Percentiles rank a stretch among this genome's conserved stretches.
phyloP scores from a whole-genome alignment of 2,888 invertebrate genomes.

The Enchytraeus crypticus region DNA sequence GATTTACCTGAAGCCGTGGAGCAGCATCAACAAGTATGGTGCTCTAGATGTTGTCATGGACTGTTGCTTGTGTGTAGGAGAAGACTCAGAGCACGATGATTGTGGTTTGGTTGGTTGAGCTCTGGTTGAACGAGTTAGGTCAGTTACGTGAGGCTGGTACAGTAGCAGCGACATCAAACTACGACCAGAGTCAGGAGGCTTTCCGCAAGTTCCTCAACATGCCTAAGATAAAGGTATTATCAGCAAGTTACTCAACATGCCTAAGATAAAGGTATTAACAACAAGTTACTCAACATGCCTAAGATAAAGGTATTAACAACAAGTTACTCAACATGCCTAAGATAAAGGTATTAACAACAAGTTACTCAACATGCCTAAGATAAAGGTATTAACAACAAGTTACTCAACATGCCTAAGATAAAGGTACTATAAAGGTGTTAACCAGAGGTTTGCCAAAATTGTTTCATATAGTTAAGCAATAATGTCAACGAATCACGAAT shows the following conservation, averaged over 20 bases:
- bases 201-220: conserved; percentile 37
- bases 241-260: conserved; percentile 33
- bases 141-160: conserved; percentile 51
- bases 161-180: conserved; percentile 32
- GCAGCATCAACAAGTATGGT: too few relatives aligned
- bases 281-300: conserved; percentile 32
- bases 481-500: too few relatives aligned
- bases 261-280: conserved; percentile 20
- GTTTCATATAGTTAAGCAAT: too few relatives aligned
- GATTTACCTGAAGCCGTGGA: too few relatives aligned
- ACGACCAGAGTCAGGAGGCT: conserved; percentile 34
- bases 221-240: conserved; percentile 17
- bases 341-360: not conserved
- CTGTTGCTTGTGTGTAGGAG: conserved; percentile 51
- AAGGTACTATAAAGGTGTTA: not conserved
- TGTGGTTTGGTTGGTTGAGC: conserved; percentile 86
- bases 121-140: conserved; percentile 82
- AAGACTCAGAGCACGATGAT: conserved; percentile 84
- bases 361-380: not conserved
- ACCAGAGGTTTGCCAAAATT: too few relatives aligned
- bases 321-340: not conserved
- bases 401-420: not conserved
- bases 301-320: not conserved
- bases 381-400: not conserved
- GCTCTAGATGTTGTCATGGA: too few relatives aligned